Evolutionary conservation across 2,888 invertebrate genomes (phyloP), one percentile per base, ranked within the genome.

Genomic region (Drosophila peninsularis): DNA sequence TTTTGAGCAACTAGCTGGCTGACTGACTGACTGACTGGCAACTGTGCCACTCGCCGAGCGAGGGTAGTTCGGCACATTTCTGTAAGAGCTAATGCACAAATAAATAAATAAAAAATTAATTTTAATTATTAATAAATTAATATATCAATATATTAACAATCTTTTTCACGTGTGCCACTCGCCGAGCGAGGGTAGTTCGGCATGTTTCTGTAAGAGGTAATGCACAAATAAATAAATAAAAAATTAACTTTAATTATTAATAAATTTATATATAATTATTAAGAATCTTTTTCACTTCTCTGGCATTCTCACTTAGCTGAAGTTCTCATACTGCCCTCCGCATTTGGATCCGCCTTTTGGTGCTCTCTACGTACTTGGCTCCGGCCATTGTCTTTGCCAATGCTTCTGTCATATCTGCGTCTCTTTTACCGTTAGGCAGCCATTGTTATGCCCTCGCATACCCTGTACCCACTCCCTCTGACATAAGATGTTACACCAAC

Each of bases 111-210:
- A n/a, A n/a, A n/a, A n/a, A n/a, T n/a, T n/a, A n/a, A n/a, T n/a
- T n/a, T n/a, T 36, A 14, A 34, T 4, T 34, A 34, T 2, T 11
- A 7, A 14, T n/a, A n/a, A 21, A 24, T 9, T 0, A n/a, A 21
- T 4, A 24, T 44, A 21, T n/a, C n/a, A 24, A n/a, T 45, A n/a
- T 11, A 1, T 10, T 11, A 0, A 24, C 3, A n/a, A n/a, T n/a
- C n/a, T n/a, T n/a, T n/a, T n/a, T n/a, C n/a, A n/a, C n/a, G n/a
- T 85, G 88, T 88, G 80, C 86, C 80, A 85, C 71, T 70, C 37
- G 41, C 49, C 32, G 3, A 37, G 14, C 79, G 75, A 78, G 75
- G 74, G 74, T 30, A 7, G 68, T 5, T 24, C 24, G n/a, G n/a
- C n/a, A n/a, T n/a, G n/a, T n/a, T n/a, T n/a, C n/a, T n/a, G n/a